These are phyloP conservation scores for Mastacembelus armatus DNA, from an alignment of 2,797 vertebrate genomes.

Conservation along the genomic window DNA sequence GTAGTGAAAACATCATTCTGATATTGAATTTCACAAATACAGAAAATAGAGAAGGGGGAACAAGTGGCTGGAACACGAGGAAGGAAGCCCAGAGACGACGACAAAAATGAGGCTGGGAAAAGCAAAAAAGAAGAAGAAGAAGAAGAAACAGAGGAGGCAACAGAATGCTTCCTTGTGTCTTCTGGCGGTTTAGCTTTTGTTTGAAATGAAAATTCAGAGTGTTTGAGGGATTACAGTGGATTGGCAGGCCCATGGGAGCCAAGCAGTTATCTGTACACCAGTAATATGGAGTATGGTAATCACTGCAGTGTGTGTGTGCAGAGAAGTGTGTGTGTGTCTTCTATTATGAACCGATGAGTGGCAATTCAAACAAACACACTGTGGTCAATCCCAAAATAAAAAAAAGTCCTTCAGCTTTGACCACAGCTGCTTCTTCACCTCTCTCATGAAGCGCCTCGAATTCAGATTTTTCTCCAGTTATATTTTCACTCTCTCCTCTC, in stretches of 20 bases:
- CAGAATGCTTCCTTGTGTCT: constrained; percentile 79
- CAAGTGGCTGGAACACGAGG: constrained; percentile 75
- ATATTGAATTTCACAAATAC: constrained; percentile 72
- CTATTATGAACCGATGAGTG: constrained; percentile 59
- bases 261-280: constrained; percentile 79
- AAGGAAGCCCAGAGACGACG: constrained; percentile 46
- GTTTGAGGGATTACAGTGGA: constrained; percentile 87
- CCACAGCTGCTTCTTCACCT: constrained; percentile 36
- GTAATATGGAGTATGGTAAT: constrained; percentile 81
- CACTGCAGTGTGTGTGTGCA: constrained; percentile 56
- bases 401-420: constrained; percentile 3
- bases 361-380: constrained; percentile 60
- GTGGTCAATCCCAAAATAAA: constrained; percentile 31
- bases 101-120: constrained; percentile 39
- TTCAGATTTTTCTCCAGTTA: constrained; percentile 10
- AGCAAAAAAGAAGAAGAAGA: not conserved
- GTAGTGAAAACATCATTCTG: constrained; percentile 33
- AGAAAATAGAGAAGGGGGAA: constrained; percentile 51
- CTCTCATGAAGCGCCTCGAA: constrained; percentile 12
- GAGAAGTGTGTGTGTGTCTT: constrained; percentile 40
- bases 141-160: constrained; percentile 35
- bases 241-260: constrained; percentile 82
- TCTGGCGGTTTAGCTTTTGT: constrained; percentile 84
- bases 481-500: constrained; percentile 21
- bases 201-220: constrained; percentile 87